Evolutionary conservation across 1,140 invertebrate genomes (phyloP), one percentile per base, ranked within the genome.

Genomic region (Drosophila truncata): DNA sequence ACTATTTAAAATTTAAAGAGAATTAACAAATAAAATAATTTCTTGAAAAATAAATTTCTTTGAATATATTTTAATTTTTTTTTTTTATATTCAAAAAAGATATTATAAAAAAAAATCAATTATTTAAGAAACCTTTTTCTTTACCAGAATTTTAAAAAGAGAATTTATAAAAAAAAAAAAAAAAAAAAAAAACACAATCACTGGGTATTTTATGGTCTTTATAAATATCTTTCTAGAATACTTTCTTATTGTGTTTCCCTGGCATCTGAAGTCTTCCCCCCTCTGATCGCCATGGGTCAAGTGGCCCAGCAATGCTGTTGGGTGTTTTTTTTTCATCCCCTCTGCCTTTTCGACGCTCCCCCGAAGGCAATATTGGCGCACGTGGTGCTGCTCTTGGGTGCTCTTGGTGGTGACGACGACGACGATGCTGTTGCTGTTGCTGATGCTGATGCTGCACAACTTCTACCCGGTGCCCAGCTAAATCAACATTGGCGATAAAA

Each of bases 401-500:
- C 50, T 55, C 52, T 55, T 55, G 52, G 50, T 35, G 52, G 52
- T 55, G 52, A 23, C 50, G 18, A 23, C 6, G 42, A 5, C n/a
- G 41, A 11, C n/a, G n/a, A n/a, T n/a, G n/a, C n/a, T n/a, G n/a
- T n/a, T n/a, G n/a, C n/a, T n/a, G 33, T 4, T 52, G 49, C 49
- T 52, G 49, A 6, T 49, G 46, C 46, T 49, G 46, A 10, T 50
- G 47, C 47, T 50, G 41, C 46, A 27, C 46, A 27, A 47, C 23
- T 47, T 47, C 23, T 25, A 14, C 7, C 44, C 44, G 23, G 14
- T 7, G 14, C 8, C 27, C n/a, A 55, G 52, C 52, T 55, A 55
- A 55, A 55, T 55, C 52, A 55, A 55, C 52, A 55, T 37, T 54
- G 50, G 13, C 18, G 50, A 54, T 54, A 54, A 54, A 54, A 54